Base-by-base conservation (phyloP, 1,140 invertebrate species). In the Neodiprion lecontei region DNA sequence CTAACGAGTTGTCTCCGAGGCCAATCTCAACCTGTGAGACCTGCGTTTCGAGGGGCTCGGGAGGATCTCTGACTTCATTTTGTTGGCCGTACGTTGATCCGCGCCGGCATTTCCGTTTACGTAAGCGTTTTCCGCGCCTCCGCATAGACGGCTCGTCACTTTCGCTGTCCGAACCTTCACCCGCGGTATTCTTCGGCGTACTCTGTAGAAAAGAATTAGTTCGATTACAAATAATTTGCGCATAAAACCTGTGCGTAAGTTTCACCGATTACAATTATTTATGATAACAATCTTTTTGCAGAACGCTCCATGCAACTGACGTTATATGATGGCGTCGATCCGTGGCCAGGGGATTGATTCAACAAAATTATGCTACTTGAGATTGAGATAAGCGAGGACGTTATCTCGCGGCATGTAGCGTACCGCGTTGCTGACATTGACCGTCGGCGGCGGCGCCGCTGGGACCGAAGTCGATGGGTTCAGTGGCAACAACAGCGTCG, bases 31-130 rank as follows among this genome's bases (percentile, higher is more conserved):
- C 81, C 69, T 87, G 87, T 0, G 87, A 88, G 2, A 88, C 82
- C 69, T 88, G 84, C 17, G 87, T 88, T 65, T 87, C 85, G 0
- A 78, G 75, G 3, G 87, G 84, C 70, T 88, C 87, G 0, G 85
- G 80, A n/a, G 82, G 83, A 75, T 88, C 87, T 21, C 86, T 77
- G n/a, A 88, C 85, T 78, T 88, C 87, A 11, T 81, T 83, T 77
- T 84, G 85, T 70, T 85, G 87, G 7, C 87, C 86, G 53, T 88
- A 87, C 69, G 82, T 78, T 50, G 87, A 88, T 50, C 83, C 80
- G 14, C 87, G 80, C 68, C 87, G 80, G 21, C 80, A 82, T 65
- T 87, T 88, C 53, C 86, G 77, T 76, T 88, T 88, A 23, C 81
- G 83, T 21, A 85, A 78, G 69, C 80, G 77, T 74, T 87, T 85